These are phyloP conservation scores for Centropus unirufus DNA, from an alignment of 2,113 vertebrate species.

Conservation along the genomic window DNA sequence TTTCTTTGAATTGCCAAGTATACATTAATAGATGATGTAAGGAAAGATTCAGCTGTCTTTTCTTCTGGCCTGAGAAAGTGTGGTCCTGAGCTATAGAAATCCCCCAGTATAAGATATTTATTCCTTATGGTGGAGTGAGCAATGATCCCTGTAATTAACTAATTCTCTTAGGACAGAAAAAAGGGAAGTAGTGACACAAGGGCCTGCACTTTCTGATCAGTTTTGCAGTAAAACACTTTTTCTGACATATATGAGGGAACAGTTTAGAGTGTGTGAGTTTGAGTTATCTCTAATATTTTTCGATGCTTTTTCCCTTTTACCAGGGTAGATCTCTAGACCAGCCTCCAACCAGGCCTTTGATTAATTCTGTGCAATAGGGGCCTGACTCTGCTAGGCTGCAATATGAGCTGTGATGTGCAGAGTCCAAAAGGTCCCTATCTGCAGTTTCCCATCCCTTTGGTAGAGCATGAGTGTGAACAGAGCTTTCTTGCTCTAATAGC, in stretches of 20 bases:
- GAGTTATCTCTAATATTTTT: neutral
- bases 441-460: neutral
- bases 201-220: neutral
- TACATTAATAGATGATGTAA: neutral
- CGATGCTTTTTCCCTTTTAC: neutral
- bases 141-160: neutral
- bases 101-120: accelerated
- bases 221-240: neutral
- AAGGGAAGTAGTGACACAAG: neutral
- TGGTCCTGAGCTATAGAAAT: neutral
- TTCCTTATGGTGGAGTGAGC: accelerated
- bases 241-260: neutral
- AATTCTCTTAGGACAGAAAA: accelerated
- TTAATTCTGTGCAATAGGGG: neutral
- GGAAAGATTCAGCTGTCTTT: neutral
- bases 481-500: conserved; percentile 1
- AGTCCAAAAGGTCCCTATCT: accelerated
- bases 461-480: neutral
- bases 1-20: neutral
- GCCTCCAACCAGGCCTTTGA: neutral
- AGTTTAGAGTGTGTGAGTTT: neutral
- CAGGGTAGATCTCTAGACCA: accelerated
- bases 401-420: accelerated
- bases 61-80: neutral
- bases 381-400: neutral